phyloP scores from a whole-genome alignment of 1,140 invertebrate genomes.

The Globodera rostochiensis region DNA sequence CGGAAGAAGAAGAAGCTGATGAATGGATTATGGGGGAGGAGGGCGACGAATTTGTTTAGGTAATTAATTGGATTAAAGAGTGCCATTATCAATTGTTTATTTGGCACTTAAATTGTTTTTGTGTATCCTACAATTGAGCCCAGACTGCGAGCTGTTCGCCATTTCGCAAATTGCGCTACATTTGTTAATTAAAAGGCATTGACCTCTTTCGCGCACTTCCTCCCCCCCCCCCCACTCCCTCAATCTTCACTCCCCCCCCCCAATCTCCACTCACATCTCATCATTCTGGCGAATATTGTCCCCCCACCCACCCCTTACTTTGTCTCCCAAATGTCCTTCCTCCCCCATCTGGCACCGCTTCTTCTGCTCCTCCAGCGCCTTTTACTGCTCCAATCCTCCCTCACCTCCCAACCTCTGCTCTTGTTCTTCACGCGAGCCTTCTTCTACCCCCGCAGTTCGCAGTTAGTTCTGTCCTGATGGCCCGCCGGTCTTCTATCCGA shows the following conservation, averaged over 20 bases:
- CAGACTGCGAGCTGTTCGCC: no score
- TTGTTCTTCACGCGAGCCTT: slow-evolving; percentile 3
- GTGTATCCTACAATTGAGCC: neutral
- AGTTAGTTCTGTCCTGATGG: neutral
- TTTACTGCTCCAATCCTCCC: neutral
- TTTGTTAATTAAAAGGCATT: no score
- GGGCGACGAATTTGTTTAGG: neutral
- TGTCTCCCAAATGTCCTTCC: no score
- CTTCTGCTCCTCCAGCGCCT: neutral
- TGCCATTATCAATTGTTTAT: no score
- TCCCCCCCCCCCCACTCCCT: neutral
- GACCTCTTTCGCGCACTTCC: neutral
- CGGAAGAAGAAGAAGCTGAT: neutral
- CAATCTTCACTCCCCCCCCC: neutral
- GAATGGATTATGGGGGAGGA: neutral
- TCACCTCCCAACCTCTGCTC: neutral
- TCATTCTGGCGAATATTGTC: neutral
- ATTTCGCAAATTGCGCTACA: no score
- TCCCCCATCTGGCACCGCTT: neutral
- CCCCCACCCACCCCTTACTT: neutral
- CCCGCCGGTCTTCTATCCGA: no score
- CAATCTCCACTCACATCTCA: neutral
- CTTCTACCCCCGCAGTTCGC: neutral
- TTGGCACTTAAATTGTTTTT: neutral
- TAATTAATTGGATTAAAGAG: no score